Base-by-base conservation (phyloP, 1,140 invertebrate species). In the Drosophila obscura region DNA sequence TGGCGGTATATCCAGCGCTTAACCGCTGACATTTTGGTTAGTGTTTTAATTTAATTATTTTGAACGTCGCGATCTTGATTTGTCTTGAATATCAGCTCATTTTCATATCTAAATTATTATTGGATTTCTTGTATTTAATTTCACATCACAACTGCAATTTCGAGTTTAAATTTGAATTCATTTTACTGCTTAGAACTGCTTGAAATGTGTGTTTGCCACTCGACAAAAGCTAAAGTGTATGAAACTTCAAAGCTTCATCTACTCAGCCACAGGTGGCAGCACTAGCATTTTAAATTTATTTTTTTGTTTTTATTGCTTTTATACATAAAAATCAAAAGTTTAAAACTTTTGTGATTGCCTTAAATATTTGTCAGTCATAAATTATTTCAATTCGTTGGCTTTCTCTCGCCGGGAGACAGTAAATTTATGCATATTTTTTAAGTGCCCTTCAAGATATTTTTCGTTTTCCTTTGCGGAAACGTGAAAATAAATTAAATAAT, bases 21-120 rank as follows among this genome's bases (percentile, higher is more conserved):
- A 56, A 82, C 93, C 90, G 79, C 95, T 93, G 72, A 94, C 94
- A 91, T 94, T 94, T 77, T 95, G 11, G 22, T 16, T 11, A 41
- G 16, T n/a, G 28, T 35, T 63, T 19, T 19, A 16, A 35, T 64
- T 43, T 64, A 44, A 22, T 9, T 67, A 39, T 61, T 15, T 45
- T 61, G n/a, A 31, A 22, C 5, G 11, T 19, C 15, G 6, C 28
- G n/a, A 7, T 35, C 9, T 19, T 8, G 35, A 1, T 43, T 26
- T 73, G 24, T 43, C 26, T n/a, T 51, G 1, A 28, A 5, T 58
- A 28, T 75, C 52, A 69, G n/a, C 62, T 56, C 13, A 22, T 16
- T 51, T 24, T 72, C 67, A 73, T 71, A 53, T 26, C 19, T 13
- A 2, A 16, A 24, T 11, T 22, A 22, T 72, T 39, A 3, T 9